phyloP scores from a whole-genome alignment of 2,797 vertebrate species.

The Microctenopoma lineatum region DNA sequence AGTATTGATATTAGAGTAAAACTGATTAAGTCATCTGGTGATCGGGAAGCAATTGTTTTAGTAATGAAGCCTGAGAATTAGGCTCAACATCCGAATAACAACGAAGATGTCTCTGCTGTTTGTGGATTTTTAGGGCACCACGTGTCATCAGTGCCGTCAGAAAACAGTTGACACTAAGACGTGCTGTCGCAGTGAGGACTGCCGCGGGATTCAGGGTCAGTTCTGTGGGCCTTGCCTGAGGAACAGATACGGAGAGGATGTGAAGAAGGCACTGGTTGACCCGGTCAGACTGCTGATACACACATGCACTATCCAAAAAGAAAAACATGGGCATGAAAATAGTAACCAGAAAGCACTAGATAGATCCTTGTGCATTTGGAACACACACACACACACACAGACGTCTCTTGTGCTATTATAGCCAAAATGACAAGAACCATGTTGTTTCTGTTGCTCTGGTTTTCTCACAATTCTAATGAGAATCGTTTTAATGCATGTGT shows the following conservation, averaged over 20 bases:
- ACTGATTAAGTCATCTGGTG: background rate
- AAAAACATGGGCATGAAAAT: too few relatives aligned
- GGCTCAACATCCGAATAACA: background rate
- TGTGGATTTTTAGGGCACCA: constrained; percentile 77
- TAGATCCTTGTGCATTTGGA: too few relatives aligned
- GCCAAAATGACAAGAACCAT: too few relatives aligned
- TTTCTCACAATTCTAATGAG: too few relatives aligned
- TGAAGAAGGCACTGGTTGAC: constrained; percentile 80
- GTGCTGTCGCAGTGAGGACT: constrained; percentile 79
- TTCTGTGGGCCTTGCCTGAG: constrained; percentile 87
- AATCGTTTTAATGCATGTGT: too few relatives aligned
- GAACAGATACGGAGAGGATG: constrained; percentile 86
- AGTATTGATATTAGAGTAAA: background rate
- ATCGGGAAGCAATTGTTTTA: background rate
- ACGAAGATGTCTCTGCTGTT: background rate
- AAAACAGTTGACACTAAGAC: constrained; percentile 86
- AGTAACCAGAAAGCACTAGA: too few relatives aligned
- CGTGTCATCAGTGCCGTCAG: constrained; percentile 87
- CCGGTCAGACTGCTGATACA: constrained; percentile 69
- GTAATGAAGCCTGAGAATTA: background rate
- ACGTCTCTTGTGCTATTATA: too few relatives aligned
- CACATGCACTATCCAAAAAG: background rate
- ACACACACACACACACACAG: too few relatives aligned
- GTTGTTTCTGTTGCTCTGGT: too few relatives aligned
- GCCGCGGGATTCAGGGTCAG: constrained; percentile 83